A percentile compares a stretch with the other conserved stretches of the same genome.
phyloP scores from a whole-genome alignment of 2,888 invertebrate genomes.

The Tachina fera region DNA sequence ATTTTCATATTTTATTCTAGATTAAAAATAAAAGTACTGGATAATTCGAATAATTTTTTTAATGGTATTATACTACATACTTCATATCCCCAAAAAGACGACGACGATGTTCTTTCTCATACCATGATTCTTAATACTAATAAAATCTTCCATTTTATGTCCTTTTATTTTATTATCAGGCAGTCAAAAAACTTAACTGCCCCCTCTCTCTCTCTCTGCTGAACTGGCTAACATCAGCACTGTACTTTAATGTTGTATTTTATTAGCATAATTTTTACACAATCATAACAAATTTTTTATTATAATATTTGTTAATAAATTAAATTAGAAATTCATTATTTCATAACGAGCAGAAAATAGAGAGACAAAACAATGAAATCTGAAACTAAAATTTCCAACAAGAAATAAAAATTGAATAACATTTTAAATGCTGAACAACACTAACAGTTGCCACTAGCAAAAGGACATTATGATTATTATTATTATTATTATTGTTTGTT shows the following conservation, averaged over 20 bases:
- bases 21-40: too few relatives aligned
- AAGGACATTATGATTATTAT: neutral
- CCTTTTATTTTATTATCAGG: neutral
- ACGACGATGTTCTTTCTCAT: too few relatives aligned
- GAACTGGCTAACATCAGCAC: slow-evolving; percentile 23
- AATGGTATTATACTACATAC: too few relatives aligned
- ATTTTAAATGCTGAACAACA: slow-evolving; percentile 16
- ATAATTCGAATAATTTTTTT: too few relatives aligned
- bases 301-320: slow-evolving; percentile 47
- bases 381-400: neutral
- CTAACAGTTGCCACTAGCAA: slow-evolving; percentile 5
- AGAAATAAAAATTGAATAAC: slow-evolving; percentile 11
- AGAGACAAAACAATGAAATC: neutral
- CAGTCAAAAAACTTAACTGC: neutral
- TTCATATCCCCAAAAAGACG: too few relatives aligned
- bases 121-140: neutral
- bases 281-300: slow-evolving; percentile 16
- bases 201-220: neutral
- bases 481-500: slow-evolving; percentile 7
- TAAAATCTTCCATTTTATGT: slow-evolving; percentile 11
- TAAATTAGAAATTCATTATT: slow-evolving; percentile 55
- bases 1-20: too few relatives aligned
- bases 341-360: neutral
- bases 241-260: slow-evolving; percentile 32
- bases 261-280: slow-evolving; percentile 42